Evolutionary conservation across 30 jellyfish, hydroid and myxozoan genomes (phyloP).

Genomic region (Chrysaora quinquecirrha): DNA sequence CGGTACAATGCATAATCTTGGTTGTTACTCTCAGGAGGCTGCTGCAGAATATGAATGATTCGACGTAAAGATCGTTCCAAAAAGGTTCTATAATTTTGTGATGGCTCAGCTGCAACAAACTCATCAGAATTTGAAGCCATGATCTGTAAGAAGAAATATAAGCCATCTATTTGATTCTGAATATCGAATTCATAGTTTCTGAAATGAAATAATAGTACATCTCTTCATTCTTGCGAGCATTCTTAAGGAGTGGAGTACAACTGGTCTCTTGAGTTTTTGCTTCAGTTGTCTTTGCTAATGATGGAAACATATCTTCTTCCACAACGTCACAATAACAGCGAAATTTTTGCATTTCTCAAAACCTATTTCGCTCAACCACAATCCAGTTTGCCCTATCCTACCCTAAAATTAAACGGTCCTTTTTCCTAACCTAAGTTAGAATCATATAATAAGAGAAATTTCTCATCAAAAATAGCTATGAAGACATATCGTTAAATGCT

Average conservation of each 20-base stretch:
- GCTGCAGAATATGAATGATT: background rate
- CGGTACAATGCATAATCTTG: background rate
- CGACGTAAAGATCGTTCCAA: background rate
- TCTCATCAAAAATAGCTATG: background rate
- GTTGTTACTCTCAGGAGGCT: slow-evolving; percentile 6
- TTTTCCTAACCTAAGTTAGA: background rate
- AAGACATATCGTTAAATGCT: background rate
- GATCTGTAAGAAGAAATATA: background rate
- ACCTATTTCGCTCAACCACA: background rate
- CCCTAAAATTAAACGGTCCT: background rate
- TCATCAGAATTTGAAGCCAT: slow-evolving; percentile 1
- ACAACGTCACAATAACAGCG: background rate
- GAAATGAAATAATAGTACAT: background rate
- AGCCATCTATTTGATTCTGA: slow-evolving; percentile 1
- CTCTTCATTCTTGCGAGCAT: slow-evolving; percentile 4
- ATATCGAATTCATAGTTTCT: background rate
- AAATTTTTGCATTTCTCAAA: background rate
- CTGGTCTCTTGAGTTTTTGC: slow-evolving; percentile 1
- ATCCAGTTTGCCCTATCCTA: background rate
- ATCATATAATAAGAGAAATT: background rate
- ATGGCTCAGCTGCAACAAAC: background rate
- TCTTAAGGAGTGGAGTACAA: background rate
- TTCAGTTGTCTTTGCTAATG: background rate
- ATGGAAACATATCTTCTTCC: background rate
- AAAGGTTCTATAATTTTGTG: background rate